Base-by-base conservation (phyloP, 1,140 invertebrate genomes). In the Psix sp. region DNA sequence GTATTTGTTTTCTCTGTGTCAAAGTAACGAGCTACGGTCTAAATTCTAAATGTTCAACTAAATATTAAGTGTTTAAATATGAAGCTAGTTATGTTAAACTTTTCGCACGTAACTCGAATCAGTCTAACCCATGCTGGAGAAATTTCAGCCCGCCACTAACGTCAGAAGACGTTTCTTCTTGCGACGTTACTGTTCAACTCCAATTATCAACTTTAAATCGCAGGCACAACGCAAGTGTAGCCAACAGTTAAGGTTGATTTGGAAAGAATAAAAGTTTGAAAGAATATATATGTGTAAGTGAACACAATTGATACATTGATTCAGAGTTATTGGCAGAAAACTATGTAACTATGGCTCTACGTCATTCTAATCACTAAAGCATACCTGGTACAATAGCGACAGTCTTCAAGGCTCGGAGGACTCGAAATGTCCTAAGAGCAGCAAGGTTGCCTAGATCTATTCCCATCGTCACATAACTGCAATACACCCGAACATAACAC, bases 381-480 rank as follows among this genome's bases (percentile, higher is more conserved):
- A 92, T 93, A 98, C 97, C 98, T 92, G 98, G 97, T 89, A 99
- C 93, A 90, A 99, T 98, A 90, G 97, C 96, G 88, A 99, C 96
- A 88, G 97, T 99, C 93, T 98, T 99, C 87, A 99, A 92, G 86
- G 97, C 97, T 93, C 98, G 92, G 84, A 99, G 92, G 87, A 99
- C 98, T 90, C 98, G 93, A 92, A 99, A 99, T 87, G 97, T 98
- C 93, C 97, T 93, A 87, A 99, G 92, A 89, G 95, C 96, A 88
- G 96, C 95, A 89, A 99, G 91, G 92, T 98, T 98, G 89, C 96
- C 96, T 89, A 99, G 93, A 92, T 97, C 94, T 92, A 98, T 95
- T 88, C 96, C 94, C 95, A 98, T 97, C 87, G 97, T 99, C 89
- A 98, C 93, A 92, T 99, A 99, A 92, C 97, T 98, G 93, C 73